Conservation (phyloP, 2,888 invertebrate genomes). For the Ectobius pallidus region DNA sequence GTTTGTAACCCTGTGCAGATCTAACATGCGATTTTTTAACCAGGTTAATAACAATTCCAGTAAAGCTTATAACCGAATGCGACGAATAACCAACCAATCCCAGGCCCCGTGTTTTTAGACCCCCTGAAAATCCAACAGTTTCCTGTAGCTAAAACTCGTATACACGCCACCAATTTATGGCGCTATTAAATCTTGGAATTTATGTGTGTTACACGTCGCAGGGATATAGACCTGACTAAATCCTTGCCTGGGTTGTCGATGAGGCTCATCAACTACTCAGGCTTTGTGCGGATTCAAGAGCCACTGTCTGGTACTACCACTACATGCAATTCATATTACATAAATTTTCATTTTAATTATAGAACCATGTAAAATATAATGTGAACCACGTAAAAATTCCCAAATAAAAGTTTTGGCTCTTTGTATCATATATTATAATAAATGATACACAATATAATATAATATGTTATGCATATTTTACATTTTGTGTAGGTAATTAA, state of each 20-base stretch:
- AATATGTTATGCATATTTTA: too few relatives aligned
- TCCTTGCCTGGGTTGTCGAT: background rate
- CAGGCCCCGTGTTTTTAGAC: background rate
- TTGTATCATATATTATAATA: too few relatives aligned
- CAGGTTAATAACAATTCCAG: constrained; percentile 15
- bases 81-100: constrained; percentile 5
- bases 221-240: background rate
- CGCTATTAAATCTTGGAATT: constrained; percentile 22
- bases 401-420: too few relatives aligned
- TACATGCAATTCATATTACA: too few relatives aligned
- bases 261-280: background rate
- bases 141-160: background rate
- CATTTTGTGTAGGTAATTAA: too few relatives aligned
- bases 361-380: too few relatives aligned
- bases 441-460: too few relatives aligned
- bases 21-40: background rate
- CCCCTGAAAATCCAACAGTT: constrained; percentile 3
- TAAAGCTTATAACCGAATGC: constrained; percentile 7
- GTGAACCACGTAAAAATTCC: too few relatives aligned
- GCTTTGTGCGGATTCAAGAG: too few relatives aligned
- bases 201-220: background rate
- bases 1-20: too few relatives aligned
- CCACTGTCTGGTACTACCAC: too few relatives aligned
- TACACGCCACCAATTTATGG: constrained; percentile 20
- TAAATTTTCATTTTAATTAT: too few relatives aligned